Evolutionary conservation across 2,113 vertebrate genomes (phyloP).

Genomic region (Oncorhynchus kisutch): DNA sequence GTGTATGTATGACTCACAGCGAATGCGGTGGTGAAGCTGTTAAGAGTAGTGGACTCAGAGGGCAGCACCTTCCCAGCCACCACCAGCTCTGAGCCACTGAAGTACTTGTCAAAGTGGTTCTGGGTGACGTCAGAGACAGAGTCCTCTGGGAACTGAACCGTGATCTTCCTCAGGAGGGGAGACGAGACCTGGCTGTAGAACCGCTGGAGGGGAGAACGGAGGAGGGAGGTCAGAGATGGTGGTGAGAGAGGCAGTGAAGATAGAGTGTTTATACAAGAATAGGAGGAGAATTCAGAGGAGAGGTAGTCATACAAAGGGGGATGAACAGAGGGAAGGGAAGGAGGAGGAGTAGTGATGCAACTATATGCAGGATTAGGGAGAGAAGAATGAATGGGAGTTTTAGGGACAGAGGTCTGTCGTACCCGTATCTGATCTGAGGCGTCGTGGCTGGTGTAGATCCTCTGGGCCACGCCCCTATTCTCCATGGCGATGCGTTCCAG

Average conservation of each 20-base stretch:
- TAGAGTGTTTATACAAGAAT: background rate
- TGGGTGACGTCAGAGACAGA: conserved; percentile 84
- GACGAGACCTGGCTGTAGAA: conserved; percentile 96
- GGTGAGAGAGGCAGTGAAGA: background rate
- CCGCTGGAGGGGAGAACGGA: conserved; percentile 63
- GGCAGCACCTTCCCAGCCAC: conserved; percentile 87
- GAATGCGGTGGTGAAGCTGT: conserved; percentile 81
- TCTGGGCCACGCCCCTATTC: conserved; percentile 89
- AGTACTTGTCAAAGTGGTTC: conserved; percentile 90
- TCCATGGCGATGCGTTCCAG: conserved; percentile 90
- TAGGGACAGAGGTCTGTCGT: background rate
- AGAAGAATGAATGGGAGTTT: background rate
- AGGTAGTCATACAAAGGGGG: background rate
- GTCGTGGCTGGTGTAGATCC: conserved; percentile 89
- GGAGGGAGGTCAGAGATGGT: background rate
- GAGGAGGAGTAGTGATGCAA: background rate
- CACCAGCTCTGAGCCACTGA: conserved; percentile 90
- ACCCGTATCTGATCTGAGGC: conserved; percentile 91
- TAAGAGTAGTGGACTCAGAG: conserved; percentile 68
- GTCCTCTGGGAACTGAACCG: conserved; percentile 80
- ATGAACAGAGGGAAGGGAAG: too few relatives aligned
- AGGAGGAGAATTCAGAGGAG: background rate
- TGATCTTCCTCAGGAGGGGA: conserved; percentile 84
- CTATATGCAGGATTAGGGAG: background rate
- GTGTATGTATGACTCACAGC: conserved; percentile 74